phyloP scores from a whole-genome alignment of 2,113 vertebrate genomes.

The Grallaria varia region DNA sequence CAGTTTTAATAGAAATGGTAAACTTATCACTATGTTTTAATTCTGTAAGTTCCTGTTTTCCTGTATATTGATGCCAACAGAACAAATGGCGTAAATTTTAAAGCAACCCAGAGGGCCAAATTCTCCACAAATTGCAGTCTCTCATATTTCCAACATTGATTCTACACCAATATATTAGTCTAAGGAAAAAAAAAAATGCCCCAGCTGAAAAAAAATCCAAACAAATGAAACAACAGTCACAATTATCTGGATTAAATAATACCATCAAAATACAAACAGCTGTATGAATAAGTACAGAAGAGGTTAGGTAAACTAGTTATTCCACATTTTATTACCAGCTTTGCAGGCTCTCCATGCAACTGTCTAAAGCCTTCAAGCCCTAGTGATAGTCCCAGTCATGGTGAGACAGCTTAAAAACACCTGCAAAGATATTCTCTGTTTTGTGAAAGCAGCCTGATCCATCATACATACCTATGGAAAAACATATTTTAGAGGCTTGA shows the following conservation, averaged over 20 bases:
- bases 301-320: not conserved
- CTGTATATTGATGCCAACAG: not conserved
- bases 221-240: not conserved
- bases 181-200: not conserved
- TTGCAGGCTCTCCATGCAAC: not conserved
- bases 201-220: not conserved
- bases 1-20: not conserved
- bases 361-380: not conserved
- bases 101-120: not conserved
- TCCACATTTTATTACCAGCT: not conserved
- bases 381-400: not conserved
- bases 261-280: not conserved
- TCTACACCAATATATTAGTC: not conserved
- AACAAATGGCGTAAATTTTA: not conserved
- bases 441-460: not conserved
- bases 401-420: not conserved
- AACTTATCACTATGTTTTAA: not conserved
- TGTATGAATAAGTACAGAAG: not conserved
- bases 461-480: not conserved
- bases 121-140: not conserved
- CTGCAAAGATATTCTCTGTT: not conserved
- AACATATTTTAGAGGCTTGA: not conserved
- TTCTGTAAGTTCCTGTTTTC: not conserved
- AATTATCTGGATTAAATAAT: not conserved
- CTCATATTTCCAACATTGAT: fast-evolving